Evolutionary conservation across 2,113 vertebrate genomes (phyloP).

Genomic region (Ctenomys sociabilis): DNA sequence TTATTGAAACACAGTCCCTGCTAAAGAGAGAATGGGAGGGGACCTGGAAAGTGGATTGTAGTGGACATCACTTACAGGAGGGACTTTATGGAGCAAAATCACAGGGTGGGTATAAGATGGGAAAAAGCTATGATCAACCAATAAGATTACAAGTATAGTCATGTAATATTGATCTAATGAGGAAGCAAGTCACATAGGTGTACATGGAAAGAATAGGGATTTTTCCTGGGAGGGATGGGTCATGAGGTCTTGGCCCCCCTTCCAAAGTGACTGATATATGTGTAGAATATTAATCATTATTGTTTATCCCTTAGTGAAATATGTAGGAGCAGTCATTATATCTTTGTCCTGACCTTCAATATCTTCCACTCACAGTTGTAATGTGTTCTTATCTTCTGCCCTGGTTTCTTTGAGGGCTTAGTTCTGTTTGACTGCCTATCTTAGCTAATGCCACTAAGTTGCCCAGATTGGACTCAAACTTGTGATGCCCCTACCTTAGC

Average conservation of each 20-base stretch:
- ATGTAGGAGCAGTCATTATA: background rate
- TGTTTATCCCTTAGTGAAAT: background rate
- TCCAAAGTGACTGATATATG: background rate
- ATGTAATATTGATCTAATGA: background rate
- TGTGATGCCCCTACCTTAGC: background rate
- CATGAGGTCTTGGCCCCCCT: background rate
- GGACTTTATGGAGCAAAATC: background rate
- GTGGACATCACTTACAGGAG: background rate
- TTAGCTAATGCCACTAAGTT: background rate
- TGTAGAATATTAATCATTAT: background rate
- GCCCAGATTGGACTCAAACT: background rate
- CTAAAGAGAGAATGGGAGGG: background rate
- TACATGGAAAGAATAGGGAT: background rate
- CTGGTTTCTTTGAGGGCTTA: background rate
- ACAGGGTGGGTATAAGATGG: background rate
- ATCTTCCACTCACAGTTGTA: background rate
- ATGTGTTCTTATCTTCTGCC: background rate
- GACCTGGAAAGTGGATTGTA: background rate
- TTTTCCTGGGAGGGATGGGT: background rate
- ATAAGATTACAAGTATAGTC: background rate
- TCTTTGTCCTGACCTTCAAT: background rate
- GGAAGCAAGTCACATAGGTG: background rate
- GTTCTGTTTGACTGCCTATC: background rate
- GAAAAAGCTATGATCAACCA: background rate
- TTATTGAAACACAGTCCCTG: background rate